Base-by-base conservation (phyloP, 2,113 vertebrate species). In the Hucho hucho region DNA sequence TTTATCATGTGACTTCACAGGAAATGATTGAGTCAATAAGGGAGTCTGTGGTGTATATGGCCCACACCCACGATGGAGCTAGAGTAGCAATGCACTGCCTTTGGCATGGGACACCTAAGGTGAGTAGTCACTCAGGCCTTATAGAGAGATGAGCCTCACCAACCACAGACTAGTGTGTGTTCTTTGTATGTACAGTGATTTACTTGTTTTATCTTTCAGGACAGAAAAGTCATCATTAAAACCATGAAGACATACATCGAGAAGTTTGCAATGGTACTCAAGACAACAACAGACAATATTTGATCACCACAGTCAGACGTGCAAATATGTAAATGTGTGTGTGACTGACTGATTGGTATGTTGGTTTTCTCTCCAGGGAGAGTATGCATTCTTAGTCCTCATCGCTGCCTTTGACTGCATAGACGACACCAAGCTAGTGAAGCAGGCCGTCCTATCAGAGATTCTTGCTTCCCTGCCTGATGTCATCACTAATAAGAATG, bases 51-150 rank as follows among this genome's bases (percentile, higher is more conserved):
- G 91, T 99, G 49, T 99, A 99, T 91, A 91, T 98, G 91, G 95
- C 96, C 0, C 96, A 99, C 85, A 99, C 98, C 0, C 97, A 97
- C 0, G 97, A 98, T 24, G 98, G 98, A 2, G 96, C 97, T 4
- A 90, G 98, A 77, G 97, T 98, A 49, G 95, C 96, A 0, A 98
- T 99, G 97, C 92, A 96, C 80, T 97, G 96, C 78, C 85, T 98
- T 53, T 99, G 98, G 98, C 95, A 98, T 6, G 98, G 98, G 11
- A 96, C 96, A 0, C 92, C 97, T 24, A 99, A 99, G 96, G 98
- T 97, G 77, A 14, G 67, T 0, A 43, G 11, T 43, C 37, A 20
- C 14, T 29, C 28, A 20, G 28, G 64, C 5, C 14, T 28, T 25
- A 4, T 4, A 66, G 64, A 18, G 64, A 32, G 18, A 24, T 61